phyloP scores from a whole-genome alignment of 1,140 invertebrate species.

The Plectus sambesii region DNA sequence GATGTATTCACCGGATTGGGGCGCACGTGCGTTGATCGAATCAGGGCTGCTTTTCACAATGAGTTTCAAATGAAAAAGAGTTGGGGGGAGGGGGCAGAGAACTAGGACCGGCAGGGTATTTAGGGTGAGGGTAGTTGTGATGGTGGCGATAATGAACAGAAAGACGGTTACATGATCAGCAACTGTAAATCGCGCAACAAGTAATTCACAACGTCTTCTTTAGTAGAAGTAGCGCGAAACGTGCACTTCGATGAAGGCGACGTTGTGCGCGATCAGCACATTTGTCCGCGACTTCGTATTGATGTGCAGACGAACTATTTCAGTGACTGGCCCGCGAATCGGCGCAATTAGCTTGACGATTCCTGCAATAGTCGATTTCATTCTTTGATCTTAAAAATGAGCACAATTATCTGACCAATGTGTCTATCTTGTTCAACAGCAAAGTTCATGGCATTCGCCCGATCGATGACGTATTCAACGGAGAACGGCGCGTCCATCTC shows the following conservation, averaged over 20 bases:
- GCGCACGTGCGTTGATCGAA: too few species aligned
- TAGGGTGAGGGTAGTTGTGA: too few species aligned
- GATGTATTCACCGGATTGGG: too few species aligned
- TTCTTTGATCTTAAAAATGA: neutral
- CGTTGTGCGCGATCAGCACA: constrained; percentile 24
- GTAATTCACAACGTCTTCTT: too few species aligned
- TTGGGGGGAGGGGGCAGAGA: too few species aligned
- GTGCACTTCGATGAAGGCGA: constrained; percentile 19
- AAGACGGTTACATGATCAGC: too few species aligned
- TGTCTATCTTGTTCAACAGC: constrained; percentile 18
- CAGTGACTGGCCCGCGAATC: constrained; percentile 17
- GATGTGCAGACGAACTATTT: constrained; percentile 21
- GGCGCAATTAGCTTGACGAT: constrained; percentile 23
- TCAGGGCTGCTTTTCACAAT: too few species aligned
- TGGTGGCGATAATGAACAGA: too few species aligned
- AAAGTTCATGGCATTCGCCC: constrained; percentile 12
- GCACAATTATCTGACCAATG: constrained; percentile 18
- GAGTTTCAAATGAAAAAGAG: too few species aligned
- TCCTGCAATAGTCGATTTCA: constrained; percentile 16
- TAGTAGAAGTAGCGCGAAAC: constrained; percentile 22
- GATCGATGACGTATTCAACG: constrained; percentile 21
- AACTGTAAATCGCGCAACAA: too few species aligned
- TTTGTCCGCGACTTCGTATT: constrained; percentile 20
- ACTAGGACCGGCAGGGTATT: too few species aligned
- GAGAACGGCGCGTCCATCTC: constrained; percentile 28